Evolutionary conservation across 2,888 invertebrate genomes (phyloP).

Genomic region (Desoria tigrina): DNA sequence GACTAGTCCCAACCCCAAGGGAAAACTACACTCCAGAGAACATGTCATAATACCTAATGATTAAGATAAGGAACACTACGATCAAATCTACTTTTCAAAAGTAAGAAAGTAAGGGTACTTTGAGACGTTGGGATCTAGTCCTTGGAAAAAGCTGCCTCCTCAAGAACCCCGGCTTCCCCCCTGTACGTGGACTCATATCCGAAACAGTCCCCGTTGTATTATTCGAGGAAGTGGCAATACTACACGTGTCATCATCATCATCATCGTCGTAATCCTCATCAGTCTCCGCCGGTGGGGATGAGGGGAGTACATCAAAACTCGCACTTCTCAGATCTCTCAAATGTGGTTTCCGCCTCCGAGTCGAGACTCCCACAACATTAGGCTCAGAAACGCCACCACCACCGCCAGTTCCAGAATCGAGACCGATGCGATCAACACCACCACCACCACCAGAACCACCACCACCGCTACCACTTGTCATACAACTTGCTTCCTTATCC

Average conservation of each 20-base stretch:
- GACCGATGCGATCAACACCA: no score
- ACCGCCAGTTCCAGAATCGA: no score
- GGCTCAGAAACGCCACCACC: no score
- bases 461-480: no score
- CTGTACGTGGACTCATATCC: slow-evolving; percentile 23
- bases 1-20: no score
- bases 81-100: not conserved
- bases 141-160: slow-evolving; percentile 38
- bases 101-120: slow-evolving; percentile 25
- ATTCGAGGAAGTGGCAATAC: slow-evolving; percentile 34
- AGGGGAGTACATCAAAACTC: slow-evolving; percentile 46
- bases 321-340: slow-evolving; percentile 44
- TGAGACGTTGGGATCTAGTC: slow-evolving; percentile 37
- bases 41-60: not conserved
- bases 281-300: slow-evolving; percentile 11
- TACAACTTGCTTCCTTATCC: no score
- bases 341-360: no score
- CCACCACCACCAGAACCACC: no score
- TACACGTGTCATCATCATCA: slow-evolving; percentile 40
- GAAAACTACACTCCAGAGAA: no score
- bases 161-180: slow-evolving; percentile 17
- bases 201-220: slow-evolving; percentile 29
- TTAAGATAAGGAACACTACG: not conserved
- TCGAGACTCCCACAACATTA: no score
- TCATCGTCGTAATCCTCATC: slow-evolving; percentile 28